Evolutionary conservation across 2,797 vertebrate genomes (phyloP).

Genomic region (Manis javanica): DNA sequence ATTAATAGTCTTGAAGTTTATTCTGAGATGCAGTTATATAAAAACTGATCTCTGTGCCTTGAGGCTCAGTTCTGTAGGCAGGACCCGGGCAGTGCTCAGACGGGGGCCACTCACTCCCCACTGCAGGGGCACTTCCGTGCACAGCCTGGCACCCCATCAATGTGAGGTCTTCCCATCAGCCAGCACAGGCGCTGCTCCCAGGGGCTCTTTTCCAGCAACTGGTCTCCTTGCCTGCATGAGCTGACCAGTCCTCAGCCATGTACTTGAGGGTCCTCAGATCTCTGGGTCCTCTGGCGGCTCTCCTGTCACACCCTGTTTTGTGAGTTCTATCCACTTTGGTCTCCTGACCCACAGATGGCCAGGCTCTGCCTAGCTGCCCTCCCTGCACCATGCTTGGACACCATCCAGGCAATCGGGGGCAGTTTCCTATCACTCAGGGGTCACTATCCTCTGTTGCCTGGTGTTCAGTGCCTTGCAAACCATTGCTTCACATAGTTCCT

Average conservation of each 20-base stretch:
- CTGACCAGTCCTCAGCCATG: neutral
- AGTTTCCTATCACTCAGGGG: neutral
- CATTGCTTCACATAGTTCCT: neutral
- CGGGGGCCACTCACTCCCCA: neutral
- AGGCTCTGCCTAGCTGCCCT: neutral
- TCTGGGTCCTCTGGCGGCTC: neutral
- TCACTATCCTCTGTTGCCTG: neutral
- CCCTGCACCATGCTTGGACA: neutral
- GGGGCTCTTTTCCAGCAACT: neutral
- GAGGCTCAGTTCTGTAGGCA: neutral
- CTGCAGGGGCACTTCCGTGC: neutral
- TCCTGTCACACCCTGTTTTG: neutral
- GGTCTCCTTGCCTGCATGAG: neutral
- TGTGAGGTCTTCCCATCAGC: neutral
- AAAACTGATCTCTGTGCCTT: neutral
- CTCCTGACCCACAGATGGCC: too few species aligned
- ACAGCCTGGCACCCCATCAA: rapidly evolving
- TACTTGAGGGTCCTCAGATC: neutral
- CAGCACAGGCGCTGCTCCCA: rapidly evolving
- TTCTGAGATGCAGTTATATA: neutral
- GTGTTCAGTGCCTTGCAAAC: neutral
- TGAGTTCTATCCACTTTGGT: neutral
- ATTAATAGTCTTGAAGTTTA: neutral
- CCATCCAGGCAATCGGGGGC: neutral
- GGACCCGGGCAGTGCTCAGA: neutral